Conservation (phyloP, 2,797 vertebrate genomes). For the Galaxias olidus region DNA sequence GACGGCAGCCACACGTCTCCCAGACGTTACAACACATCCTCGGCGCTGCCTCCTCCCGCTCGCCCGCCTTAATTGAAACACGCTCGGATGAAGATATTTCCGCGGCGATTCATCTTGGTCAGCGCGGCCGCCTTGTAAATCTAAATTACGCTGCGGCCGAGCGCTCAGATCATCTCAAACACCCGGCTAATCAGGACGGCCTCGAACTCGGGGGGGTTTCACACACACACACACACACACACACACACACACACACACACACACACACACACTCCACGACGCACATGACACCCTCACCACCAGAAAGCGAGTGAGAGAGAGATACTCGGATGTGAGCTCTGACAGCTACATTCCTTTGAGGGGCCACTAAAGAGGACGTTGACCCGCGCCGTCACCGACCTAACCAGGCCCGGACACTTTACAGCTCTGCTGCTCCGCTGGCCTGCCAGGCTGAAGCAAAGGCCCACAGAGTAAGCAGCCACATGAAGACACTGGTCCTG, state of each 20-base stretch:
- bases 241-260: conserved; percentile 8
- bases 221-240: conserved; percentile 8
- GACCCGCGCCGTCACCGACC: too few species aligned
- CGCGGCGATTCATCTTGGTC: conserved; percentile 54
- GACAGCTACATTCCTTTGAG: too few species aligned
- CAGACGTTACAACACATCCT: conserved; percentile 32
- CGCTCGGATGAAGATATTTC: conserved; percentile 28
- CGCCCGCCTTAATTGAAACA: conserved; percentile 41
- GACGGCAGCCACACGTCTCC: conserved; percentile 22
- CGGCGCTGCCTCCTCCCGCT: conserved; percentile 2
- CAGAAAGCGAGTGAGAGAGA: too few species aligned
- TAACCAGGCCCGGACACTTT: too few species aligned
- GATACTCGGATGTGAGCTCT: too few species aligned
- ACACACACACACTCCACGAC: neutral
- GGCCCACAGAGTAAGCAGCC: too few species aligned
- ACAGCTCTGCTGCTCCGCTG: too few species aligned
- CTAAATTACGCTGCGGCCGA: conserved; percentile 40
- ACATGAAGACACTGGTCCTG: too few species aligned
- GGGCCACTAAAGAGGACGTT: too few species aligned
- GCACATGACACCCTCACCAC: too few species aligned
- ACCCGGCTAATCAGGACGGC: conserved; percentile 41
- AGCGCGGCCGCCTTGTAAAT: conserved; percentile 36
- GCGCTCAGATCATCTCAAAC: conserved; percentile 24
- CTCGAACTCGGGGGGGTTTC: too few species aligned
- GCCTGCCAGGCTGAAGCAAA: too few species aligned